phyloP scores from a whole-genome alignment of 2,797 vertebrate genomes.

The Ctenopoma kingsleyae region DNA sequence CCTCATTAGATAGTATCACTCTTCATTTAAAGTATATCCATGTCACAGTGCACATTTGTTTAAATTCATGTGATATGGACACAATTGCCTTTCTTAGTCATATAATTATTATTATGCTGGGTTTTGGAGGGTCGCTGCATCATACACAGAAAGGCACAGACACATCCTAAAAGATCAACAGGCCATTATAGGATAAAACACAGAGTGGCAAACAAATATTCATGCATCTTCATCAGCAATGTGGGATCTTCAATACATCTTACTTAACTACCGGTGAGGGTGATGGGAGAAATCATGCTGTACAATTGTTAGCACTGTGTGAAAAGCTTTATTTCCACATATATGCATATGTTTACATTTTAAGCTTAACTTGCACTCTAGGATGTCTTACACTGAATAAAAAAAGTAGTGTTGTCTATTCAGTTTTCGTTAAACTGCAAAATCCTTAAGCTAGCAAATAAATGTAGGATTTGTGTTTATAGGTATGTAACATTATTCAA shows the following conservation, averaged over 20 bases:
- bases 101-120: neutral
- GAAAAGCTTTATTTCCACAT: slow-evolving; percentile 30
- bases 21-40: neutral
- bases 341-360: slow-evolving; percentile 29
- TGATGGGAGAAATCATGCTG: neutral
- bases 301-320: neutral
- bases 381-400: neutral
- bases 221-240: neutral
- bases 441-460: no score
- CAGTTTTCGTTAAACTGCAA: neutral
- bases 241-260: neutral
- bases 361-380: slow-evolving; percentile 3
- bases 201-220: neutral
- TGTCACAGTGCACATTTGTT: neutral
- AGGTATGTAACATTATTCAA: neutral
- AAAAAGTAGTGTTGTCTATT: neutral
- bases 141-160: neutral
- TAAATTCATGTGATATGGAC: neutral
- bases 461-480: neutral
- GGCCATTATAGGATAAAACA: slow-evolving; percentile 1
- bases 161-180: neutral
- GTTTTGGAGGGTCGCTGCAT: neutral
- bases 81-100: neutral
- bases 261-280: neutral
- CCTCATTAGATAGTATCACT: neutral